Percentiles rank a stretch among this genome's conserved stretches.
Conservation (phyloP, 1,140 invertebrate species). For the Dinothrombium tinctorium region DNA sequence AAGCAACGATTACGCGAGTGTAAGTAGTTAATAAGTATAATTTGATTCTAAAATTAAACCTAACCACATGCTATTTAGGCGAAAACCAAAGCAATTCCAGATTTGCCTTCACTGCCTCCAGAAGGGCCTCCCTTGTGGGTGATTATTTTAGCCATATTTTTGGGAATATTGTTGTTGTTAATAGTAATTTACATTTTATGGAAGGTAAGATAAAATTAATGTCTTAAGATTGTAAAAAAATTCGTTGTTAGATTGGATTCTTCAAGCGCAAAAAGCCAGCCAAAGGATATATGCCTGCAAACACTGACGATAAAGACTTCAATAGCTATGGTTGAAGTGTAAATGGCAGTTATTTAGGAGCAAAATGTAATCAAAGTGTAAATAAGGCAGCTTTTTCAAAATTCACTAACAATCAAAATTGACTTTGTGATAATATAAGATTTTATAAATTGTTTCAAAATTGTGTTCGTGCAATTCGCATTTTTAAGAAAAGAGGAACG, state of each 20-base stretch:
- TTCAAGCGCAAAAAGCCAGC: conserved; percentile 45
- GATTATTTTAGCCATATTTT: conserved; percentile 48
- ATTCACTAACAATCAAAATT: too few relatives aligned
- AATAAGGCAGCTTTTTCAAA: too few relatives aligned
- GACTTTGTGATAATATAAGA: too few relatives aligned
- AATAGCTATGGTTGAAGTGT: too few relatives aligned
- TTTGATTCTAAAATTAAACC: conserved; percentile 5
- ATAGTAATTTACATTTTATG: conserved; percentile 48
- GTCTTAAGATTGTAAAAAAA: neutral
- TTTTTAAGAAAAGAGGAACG: too few relatives aligned
- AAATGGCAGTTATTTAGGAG: too few relatives aligned
- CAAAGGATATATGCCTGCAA: conserved; percentile 15
- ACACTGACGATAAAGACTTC: conserved; percentile 13
- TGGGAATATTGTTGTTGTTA: conserved; percentile 49
- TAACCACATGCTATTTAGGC: conserved; percentile 21
- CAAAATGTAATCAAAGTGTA: too few relatives aligned
- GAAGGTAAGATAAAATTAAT: conserved; percentile 25
- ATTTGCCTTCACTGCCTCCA: conserved; percentile 36
- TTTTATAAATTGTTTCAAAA: too few relatives aligned
- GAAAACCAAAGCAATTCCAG: conserved; percentile 51
- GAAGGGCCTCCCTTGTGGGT: conserved; percentile 50
- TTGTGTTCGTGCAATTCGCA: too few relatives aligned
- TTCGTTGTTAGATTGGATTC: conserved; percentile 37
- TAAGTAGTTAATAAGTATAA: conserved; percentile 7
- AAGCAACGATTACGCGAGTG: conserved; percentile 29